phyloP scores from a whole-genome alignment of 2,888 invertebrate genomes.

The Leptogaster cylindrica region DNA sequence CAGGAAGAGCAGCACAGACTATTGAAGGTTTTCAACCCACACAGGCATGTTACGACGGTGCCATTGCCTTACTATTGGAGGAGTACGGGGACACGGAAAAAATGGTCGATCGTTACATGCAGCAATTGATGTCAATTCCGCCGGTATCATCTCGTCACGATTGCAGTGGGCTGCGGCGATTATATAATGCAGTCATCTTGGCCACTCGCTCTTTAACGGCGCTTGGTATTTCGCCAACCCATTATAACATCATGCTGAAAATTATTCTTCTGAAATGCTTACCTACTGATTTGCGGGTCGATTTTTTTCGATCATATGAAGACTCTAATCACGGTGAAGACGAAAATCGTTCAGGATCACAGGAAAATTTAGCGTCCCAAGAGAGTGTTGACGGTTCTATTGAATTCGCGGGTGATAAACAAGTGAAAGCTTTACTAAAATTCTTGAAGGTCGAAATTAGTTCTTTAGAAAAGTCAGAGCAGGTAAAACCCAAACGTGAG shows the following conservation, averaged over 20 bases:
- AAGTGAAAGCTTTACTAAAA: slow-evolving; percentile 2
- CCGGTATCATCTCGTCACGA: background rate
- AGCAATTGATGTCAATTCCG: background rate
- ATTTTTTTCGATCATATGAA: slow-evolving; percentile 21
- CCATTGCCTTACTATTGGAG: background rate
- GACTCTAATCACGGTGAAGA: background rate
- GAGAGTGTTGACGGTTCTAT: background rate
- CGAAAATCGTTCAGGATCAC: too few species aligned
- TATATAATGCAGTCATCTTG: background rate
- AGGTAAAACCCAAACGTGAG: too few species aligned
- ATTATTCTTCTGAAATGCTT: slow-evolving; percentile 33
- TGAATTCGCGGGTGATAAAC: background rate
- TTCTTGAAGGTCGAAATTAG: slow-evolving; percentile 17
- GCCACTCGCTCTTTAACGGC: background rate
- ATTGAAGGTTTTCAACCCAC: too few species aligned
- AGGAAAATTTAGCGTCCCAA: too few species aligned
- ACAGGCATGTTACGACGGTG: background rate
- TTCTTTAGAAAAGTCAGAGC: slow-evolving; percentile 17
- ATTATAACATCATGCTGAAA: slow-evolving; percentile 36
- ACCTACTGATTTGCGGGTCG: slow-evolving; percentile 11
- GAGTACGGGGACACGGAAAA: background rate
- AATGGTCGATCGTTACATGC: background rate
- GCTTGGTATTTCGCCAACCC: background rate
- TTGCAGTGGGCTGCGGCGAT: background rate
- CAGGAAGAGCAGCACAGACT: too few species aligned